phyloP scores from a whole-genome alignment of 2,888 invertebrate genomes.

The Eudemis profundana region DNA sequence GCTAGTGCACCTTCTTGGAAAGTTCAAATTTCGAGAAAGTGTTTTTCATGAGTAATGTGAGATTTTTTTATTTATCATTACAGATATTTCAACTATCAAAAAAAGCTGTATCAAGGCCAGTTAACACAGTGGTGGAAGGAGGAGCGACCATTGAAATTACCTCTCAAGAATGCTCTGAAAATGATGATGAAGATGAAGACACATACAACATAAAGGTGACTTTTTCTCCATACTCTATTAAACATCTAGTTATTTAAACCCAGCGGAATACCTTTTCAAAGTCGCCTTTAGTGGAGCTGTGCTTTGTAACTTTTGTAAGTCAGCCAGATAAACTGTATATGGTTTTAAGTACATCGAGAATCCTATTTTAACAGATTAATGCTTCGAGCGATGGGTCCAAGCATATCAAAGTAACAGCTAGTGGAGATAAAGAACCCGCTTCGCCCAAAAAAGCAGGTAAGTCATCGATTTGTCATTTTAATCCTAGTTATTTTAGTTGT shows the following conservation, averaged over 20 bases:
- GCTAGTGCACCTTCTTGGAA: background rate
- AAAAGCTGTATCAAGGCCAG: slow-evolving; percentile 29
- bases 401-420: slow-evolving; percentile 70
- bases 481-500: slow-evolving; percentile 49
- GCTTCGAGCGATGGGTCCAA: slow-evolving; percentile 64
- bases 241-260: too few species aligned
- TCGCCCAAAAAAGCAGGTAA: slow-evolving; percentile 53
- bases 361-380: slow-evolving; percentile 66
- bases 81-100: slow-evolving; percentile 51
- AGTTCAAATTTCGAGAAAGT: too few species aligned
- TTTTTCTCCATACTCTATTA: background rate
- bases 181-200: slow-evolving; percentile 68
- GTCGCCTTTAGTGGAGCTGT: too few species aligned
- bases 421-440: slow-evolving; percentile 52
- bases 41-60: background rate
- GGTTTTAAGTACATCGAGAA: too few species aligned
- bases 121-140: slow-evolving; percentile 69
- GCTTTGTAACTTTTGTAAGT: too few species aligned
- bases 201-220: slow-evolving; percentile 75
- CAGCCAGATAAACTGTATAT: too few species aligned
- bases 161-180: slow-evolving; percentile 69
- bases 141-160: slow-evolving; percentile 74
- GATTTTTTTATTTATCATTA: slow-evolving; percentile 41
- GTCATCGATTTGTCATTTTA: slow-evolving; percentile 50
- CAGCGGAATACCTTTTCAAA: too few species aligned